Evolutionary conservation across 2,797 vertebrate genomes (phyloP).

Genomic region (Selene dorsalis): DNA sequence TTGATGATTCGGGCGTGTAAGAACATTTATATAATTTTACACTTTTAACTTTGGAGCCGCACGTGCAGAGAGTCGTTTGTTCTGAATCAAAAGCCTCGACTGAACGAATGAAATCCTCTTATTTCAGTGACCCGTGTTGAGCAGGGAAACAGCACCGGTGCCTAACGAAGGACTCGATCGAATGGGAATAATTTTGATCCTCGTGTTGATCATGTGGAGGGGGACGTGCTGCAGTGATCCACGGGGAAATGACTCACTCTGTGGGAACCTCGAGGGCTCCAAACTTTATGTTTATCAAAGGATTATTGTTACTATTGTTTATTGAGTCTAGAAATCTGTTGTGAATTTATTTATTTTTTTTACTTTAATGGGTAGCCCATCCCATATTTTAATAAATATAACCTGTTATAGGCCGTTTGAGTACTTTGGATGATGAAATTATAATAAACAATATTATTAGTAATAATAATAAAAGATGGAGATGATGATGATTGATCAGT

Average conservation of each 20-base stretch:
- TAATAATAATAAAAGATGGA: neutral
- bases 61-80: neutral
- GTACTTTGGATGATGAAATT: neutral
- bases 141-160: neutral
- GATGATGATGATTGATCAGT: neutral
- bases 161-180: neutral
- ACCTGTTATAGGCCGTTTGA: neutral
- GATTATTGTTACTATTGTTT: neutral
- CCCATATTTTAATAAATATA: neutral
- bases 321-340: neutral
- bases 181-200: neutral
- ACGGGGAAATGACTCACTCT: neutral
- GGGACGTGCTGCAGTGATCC: neutral
- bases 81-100: neutral
- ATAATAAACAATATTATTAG: neutral
- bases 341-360: neutral
- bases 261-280: rapidly evolving
- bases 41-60: neutral
- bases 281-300: neutral
- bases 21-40: neutral
- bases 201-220: neutral
- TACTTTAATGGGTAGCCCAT: no score
- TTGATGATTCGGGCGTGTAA: neutral
- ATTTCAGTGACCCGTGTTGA: neutral
- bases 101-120: neutral